Evolutionary conservation across 2,888 invertebrate genomes (phyloP), one percentile per base, ranked within the genome.

Genomic region (Drosophila hamatofila): DNA sequence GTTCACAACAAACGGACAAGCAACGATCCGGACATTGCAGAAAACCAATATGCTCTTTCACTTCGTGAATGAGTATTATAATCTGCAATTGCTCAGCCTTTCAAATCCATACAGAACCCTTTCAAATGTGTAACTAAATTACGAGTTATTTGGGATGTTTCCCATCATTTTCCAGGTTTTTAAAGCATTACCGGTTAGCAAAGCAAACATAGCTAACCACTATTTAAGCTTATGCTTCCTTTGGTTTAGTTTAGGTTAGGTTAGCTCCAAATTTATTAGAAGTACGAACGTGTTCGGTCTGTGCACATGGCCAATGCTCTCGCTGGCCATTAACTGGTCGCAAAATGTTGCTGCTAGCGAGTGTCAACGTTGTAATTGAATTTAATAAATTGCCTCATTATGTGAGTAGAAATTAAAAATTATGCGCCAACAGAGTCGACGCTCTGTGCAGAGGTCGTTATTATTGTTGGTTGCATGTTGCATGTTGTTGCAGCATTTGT

Each of bases 341-440:
- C 23, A n/a, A 30, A 30, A 30, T 27, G 48, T 44, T 41, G 52
- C 78, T 41, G 52, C 78, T 56, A 75, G 88, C 82, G 86, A 88
- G 86, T 92, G 92, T 92, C 92, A 92, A 88, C 92, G 90, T 89
- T 91, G 91, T 92, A 92, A 92, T 92, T 92, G 92, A 92, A 92
- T 92, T 92, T 90, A 92, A 92, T 92, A 92, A 92, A 92, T 92
- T 92, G 91, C 92, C 92, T 92, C 92, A 92, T 92, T 92, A 92
- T 90, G 89, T 81, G 81, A 74, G 84, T 65, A 81, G 79, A 88
- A 82, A 83, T 83, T 81, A 88, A 88, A 83, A 77, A 85, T 75
- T 75, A 80, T 87, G 82, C 75, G 69, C 70, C 76, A 78, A 72
- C 64, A 55, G 72, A 68, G 71, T 68, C 62, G 59, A 60, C 72